Percentiles rank a stretch among this genome's conserved stretches.
Evolutionary conservation across 2,888 invertebrate species (phyloP).

Genomic region (Nemurella pictetii): DNA sequence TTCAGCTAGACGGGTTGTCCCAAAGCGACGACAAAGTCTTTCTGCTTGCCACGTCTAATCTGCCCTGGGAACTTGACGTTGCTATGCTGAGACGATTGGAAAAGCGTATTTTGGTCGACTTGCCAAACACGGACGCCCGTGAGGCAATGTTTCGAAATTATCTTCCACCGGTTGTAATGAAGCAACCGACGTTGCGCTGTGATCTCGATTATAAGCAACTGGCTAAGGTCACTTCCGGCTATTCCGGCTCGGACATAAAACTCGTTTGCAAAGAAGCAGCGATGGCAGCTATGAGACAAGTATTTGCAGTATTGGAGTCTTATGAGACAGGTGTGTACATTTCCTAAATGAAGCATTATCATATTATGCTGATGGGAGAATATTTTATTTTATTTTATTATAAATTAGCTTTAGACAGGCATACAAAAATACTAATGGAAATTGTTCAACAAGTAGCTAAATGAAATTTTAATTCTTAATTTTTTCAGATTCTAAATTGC

Average conservation of each 20-base stretch:
- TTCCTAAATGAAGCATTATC: not conserved
- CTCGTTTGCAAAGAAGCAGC: conserved; percentile 86
- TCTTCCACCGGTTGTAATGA: conserved; percentile 55
- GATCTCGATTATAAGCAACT: conserved; percentile 54
- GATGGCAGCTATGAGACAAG: conserved; percentile 76
- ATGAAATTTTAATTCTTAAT: not conserved
- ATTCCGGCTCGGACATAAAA: conserved; percentile 87
- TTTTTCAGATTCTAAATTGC: conserved; percentile 44
- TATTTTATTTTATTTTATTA: not conserved
- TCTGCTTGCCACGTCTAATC: conserved; percentile 84
- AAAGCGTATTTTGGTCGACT: conserved; percentile 78
- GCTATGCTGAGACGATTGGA: conserved; percentile 65
- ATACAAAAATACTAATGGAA: not conserved
- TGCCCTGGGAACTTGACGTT: conserved; percentile 72
- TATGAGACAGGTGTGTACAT: conserved; percentile 36
- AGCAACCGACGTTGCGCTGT: conserved; percentile 54
- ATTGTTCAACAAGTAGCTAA: not conserved
- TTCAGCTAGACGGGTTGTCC: conserved; percentile 80
- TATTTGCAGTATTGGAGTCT: conserved; percentile 57
- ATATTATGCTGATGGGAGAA: not conserved
- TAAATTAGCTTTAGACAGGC: not conserved
- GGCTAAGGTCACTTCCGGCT: conserved; percentile 66
- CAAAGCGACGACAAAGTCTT: conserved; percentile 68
- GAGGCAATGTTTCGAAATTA: conserved; percentile 67
- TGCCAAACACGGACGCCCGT: conserved; percentile 73